These are phyloP conservation scores for Drosophila setosimentum DNA, from an alignment of 2,888 invertebrate species.

Conservation along the genomic window DNA sequence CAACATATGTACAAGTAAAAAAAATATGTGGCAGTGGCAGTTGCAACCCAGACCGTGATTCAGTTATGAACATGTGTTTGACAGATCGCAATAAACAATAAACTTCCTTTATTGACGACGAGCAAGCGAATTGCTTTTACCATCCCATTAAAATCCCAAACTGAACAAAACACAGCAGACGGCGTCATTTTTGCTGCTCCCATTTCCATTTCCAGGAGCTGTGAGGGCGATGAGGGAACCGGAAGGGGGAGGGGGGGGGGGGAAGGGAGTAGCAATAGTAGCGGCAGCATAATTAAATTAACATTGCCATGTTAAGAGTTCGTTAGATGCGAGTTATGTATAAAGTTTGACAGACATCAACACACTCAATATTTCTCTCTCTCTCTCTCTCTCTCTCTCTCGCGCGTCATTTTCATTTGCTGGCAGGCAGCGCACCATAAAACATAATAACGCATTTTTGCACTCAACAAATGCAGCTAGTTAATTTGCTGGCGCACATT, in stretches of 20 bases:
- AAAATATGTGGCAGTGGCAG: not conserved
- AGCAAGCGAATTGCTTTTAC: constrained; percentile 21
- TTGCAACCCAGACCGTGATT: constrained; percentile 3
- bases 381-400: too few relatives aligned
- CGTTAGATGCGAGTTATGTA: constrained; percentile 16
- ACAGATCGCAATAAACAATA: constrained; percentile 44
- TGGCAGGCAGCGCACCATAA: not conserved
- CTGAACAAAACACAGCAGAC: not conserved
- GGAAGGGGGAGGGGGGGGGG: not conserved
- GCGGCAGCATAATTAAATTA: constrained; percentile 65
- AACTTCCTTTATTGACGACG: constrained; percentile 47
- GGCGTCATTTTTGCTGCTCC: not conserved
- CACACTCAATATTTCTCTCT: not conserved
- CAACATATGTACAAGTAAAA: not conserved
- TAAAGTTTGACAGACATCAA: constrained; percentile 27
- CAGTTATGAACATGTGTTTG: constrained; percentile 39
- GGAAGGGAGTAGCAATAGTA: constrained; percentile 1
- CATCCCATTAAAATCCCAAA: constrained; percentile 37
- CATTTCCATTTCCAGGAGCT: constrained; percentile 10
- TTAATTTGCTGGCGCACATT: constrained; percentile 54
- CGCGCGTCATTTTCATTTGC: not conserved
- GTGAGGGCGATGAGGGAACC: not conserved
- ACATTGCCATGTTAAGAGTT: constrained; percentile 60
- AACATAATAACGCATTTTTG: constrained; percentile 6
- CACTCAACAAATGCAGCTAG: constrained; percentile 32